These are phyloP conservation scores for Gallinago undulata DNA, from an alignment of 2,113 vertebrate genomes.

Conservation along the genomic window DNA sequence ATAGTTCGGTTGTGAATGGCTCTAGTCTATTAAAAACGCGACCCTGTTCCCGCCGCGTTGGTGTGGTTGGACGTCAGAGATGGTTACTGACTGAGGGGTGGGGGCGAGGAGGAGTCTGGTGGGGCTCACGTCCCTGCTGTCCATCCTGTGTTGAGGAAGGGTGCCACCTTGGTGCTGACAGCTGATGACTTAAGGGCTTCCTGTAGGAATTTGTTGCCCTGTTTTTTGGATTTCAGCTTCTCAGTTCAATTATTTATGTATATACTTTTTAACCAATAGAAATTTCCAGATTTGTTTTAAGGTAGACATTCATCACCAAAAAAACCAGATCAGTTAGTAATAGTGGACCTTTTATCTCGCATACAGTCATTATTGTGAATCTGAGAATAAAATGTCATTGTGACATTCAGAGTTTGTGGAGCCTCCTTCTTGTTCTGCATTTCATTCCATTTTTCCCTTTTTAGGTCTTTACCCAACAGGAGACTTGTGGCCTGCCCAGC, in stretches of 20 bases:
- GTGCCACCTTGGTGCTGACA: neutral
- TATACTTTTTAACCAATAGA: neutral
- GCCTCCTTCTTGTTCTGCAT: neutral
- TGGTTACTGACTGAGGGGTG: neutral
- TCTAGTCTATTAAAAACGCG: neutral
- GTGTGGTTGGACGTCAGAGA: neutral
- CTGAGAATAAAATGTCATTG: neutral
- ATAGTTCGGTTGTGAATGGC: neutral
- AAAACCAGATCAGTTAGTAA: neutral
- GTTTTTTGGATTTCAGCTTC: neutral
- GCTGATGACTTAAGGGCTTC: neutral
- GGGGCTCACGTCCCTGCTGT: neutral
- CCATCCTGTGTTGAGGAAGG: neutral
- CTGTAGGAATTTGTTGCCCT: neutral
- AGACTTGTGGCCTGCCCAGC: conserved; percentile 86
- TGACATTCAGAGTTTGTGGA: neutral
- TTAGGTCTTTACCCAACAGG: conserved; percentile 81
- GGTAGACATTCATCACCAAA: neutral
- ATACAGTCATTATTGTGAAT: neutral
- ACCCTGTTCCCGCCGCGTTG: neutral
- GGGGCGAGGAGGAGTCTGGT: neutral
- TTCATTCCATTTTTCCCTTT: neutral
- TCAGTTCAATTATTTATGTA: neutral
- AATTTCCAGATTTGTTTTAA: neutral
- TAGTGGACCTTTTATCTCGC: neutral